phyloP scores from a whole-genome alignment of 2,797 vertebrate species.

The Luscinia megarhynchos region DNA sequence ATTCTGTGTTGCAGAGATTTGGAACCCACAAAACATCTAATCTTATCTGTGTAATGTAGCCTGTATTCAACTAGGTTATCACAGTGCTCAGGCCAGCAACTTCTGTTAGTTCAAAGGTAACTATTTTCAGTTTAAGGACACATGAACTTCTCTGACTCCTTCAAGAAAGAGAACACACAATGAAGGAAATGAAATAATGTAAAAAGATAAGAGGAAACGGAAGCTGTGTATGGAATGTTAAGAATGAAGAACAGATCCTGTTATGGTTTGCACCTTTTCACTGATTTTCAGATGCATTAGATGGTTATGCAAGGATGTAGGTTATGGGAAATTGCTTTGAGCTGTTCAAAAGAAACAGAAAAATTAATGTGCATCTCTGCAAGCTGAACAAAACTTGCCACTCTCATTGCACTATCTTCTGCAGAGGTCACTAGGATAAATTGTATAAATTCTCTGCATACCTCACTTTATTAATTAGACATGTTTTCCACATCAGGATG shows the following conservation, averaged over 20 bases:
- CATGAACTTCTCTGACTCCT: not conserved
- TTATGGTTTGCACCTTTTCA: not conserved
- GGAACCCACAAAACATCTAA: not conserved
- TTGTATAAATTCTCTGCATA: conserved; percentile 24
- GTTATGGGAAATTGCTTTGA: not conserved
- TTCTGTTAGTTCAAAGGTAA: not conserved
- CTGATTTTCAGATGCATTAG: not conserved
- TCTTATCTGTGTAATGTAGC: not conserved
- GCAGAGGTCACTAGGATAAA: not conserved
- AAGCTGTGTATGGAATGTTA: not conserved
- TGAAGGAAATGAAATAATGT: not conserved
- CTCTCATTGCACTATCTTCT: not conserved
- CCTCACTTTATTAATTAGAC: conserved; percentile 47
- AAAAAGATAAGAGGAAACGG: not conserved
- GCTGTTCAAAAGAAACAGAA: not conserved
- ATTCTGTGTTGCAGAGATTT: not conserved
- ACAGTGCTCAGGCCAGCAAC: not conserved
- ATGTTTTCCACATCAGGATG: not conserved
- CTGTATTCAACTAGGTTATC: not conserved
- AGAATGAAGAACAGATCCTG: not conserved
- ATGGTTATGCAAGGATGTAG: not conserved
- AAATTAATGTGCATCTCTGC: not conserved
- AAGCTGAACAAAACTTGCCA: not conserved
- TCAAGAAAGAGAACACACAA: not conserved
- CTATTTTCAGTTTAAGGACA: not conserved